Evolutionary conservation across 2,888 invertebrate species (phyloP), one percentile per base, ranked within the genome.

Genomic region (Chymomyza procnemis): DNA sequence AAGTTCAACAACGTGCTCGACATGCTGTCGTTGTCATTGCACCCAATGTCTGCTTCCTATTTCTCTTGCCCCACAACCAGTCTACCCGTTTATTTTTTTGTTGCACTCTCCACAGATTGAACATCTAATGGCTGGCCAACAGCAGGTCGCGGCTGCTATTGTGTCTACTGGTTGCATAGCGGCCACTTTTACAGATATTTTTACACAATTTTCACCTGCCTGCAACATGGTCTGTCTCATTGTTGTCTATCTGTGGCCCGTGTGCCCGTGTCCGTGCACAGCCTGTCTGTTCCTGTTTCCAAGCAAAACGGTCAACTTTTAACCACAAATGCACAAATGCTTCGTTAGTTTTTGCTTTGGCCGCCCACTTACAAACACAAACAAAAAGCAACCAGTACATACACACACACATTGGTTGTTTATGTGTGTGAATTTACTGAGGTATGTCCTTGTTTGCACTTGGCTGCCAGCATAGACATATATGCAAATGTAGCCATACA

Each of bases 311-410:
- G 78, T 75, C 84, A 79, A 81, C 83, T 85, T 83, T 70, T 73
- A 79, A 85, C 86, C 87, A 75, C 86, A 86, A 87, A 80, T 82
- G 76, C 79, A 67, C 76, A 79, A 70, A 79, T 75, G 76, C 75
- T 74, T 75, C 77, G 80, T 80, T 78, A 75, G 74, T 70, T 72
- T 64, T 72, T 64, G 61, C 54, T 59, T 61, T 57, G 26, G 26
- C 26, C 26, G 26, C 26, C 26, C 26, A 26, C 64, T 14, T 19
- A 60, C 60, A 34, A 12, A 22, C 30, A 30, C 56, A 54, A 14
- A 26, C 26, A 26, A 26, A 26, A 26, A 26, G 26, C 26, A 26
- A 26, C 26, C 26, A 26, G 8, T 26, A 26, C 26, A 26, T 8
- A 26, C 26, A 26, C 6, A 26, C 26, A 26, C 26, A 26, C 3